Evolutionary conservation across 2,888 invertebrate species (phyloP), one percentile per base, ranked within the genome.

Genomic region (Argyresthia goedartella): DNA sequence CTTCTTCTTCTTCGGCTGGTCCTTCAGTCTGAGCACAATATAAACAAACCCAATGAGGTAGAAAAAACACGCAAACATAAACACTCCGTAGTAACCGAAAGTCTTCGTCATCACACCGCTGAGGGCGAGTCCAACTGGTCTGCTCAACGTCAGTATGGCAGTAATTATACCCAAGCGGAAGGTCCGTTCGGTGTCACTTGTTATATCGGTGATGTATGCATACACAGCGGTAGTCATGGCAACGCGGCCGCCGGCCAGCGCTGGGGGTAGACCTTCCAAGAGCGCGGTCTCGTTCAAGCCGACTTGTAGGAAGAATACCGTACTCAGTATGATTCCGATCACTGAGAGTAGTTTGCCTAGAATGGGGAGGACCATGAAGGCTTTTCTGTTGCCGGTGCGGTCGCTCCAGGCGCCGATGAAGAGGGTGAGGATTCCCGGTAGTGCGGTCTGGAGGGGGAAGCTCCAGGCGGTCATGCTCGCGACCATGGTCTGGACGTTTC

Each of bases 371-470:
- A 90, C 73, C 84, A 91, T 89, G 54, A 89, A 89, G 0, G 87
- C 79, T 64, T 90, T 90, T 45, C 90, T 73, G 60, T 87, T 84
- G 25, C 88, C 88, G n/a, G 88, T 88, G 45, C 89, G 81, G 63
- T 91, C 90, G 65, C 89, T 90, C 90, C 90, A 91, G 1, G 90
- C 88, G 1, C 90, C 91, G 13, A 90, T 65, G 56, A 91, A 89
- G 8, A 89, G 69, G 8, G 89, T 85, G 25, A 90, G 69, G 16
- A 89, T 66, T 0, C 89, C 88, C 1, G 90, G 89, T 34, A 90
- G 60, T 1, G 89, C 77, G 8, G 89, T 89, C 62, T 89, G 89
- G 15, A 90, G 65, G 0, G 89, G 82, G 25, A 87, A 88, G 61
- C 89, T 89, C 88, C 89, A 89, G 25, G 88, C 87, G 6, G 88